Conservation (phyloP, 2,888 invertebrate genomes). For the Melanophora roralis region DNA sequence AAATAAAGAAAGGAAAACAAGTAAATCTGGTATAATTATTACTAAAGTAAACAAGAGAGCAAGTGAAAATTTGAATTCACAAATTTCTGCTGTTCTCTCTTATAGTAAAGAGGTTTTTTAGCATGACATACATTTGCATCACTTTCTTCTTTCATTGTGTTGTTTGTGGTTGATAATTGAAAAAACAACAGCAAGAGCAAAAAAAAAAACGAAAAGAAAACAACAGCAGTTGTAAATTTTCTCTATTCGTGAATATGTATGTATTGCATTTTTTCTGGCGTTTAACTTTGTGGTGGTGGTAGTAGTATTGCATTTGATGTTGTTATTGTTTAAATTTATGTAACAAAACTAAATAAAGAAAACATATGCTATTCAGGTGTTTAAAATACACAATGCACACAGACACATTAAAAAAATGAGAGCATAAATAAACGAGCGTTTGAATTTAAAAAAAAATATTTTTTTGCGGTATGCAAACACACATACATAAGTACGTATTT, state of each 20-base stretch:
- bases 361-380: slow-evolving; percentile 63
- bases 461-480: too few species aligned
- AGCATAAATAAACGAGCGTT: too few species aligned
- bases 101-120: slow-evolving; percentile 6
- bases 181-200: neutral
- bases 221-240: slow-evolving; percentile 38
- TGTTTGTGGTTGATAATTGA: slow-evolving; percentile 6
- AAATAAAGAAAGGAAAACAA: slow-evolving; percentile 25
- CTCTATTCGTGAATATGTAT: slow-evolving; percentile 17
- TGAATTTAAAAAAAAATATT: too few species aligned
- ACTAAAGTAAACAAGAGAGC: slow-evolving; percentile 8
- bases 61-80: neutral
- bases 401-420: too few species aligned
- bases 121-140: slow-evolving; percentile 50
- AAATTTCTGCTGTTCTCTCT: slow-evolving; percentile 16
- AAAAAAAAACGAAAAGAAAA: neutral
- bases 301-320: neutral
- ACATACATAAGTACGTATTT: neutral
- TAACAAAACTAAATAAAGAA: slow-evolving; percentile 27
- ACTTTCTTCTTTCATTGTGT: slow-evolving; percentile 50
- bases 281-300: slow-evolving; percentile 7
- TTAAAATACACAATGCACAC: neutral
- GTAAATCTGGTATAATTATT: slow-evolving; percentile 19
- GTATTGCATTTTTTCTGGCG: slow-evolving; percentile 22
- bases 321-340: slow-evolving; percentile 35